Base-by-base conservation (phyloP, 2,113 vertebrate genomes). In the Phocoena sinus region DNA sequence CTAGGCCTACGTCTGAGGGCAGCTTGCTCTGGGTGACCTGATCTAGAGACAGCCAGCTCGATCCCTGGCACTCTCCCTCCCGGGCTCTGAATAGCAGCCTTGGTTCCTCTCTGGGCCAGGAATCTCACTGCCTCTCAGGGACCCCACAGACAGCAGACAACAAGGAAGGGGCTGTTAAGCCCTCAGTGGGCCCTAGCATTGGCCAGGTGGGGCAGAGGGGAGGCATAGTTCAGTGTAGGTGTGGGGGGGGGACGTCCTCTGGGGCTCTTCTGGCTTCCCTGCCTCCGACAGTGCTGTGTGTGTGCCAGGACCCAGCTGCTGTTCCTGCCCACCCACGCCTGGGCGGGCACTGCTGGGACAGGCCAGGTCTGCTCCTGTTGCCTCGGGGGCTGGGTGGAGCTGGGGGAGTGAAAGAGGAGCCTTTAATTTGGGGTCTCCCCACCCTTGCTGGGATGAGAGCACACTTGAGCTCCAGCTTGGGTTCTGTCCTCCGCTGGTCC, bases 261-360 rank as follows among this genome's bases (percentile, higher is more conserved):
- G 65, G 85, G 89, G 95, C 73, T 98, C 91, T 97, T 47, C 89
- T 96, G 95, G 89, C 60, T 95, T 97, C 89, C 91, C 89, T 97
- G 92, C 83, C 95, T 96, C 92, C 1, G 5, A 93, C 94, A 95
- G 93, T 89, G 68, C 38, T 95, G 76, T 96, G 68, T 76, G 53
- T 96, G 89, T 95, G 96, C 98, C 97, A 98, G 95, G 96, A 85
- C 94, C 94, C 97, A 97, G 97, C 97, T 97, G 97, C 97, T 97
- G 92, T 95, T 95, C 95, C 98, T 98, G 97, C 98, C 97, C 97
- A 98, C 97, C 97, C 97, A 98, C 97, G 96, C 98, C 96, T 97
- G 98, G 98, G 97, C 97, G 67, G 97, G 97, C 97, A 97, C 95
- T 97, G 97, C 95, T 97, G 96, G 96, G 97, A 98, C 97, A 97